Evolutionary conservation across 2,888 invertebrate species (phyloP).

Genomic region (Stratiomys singularior): DNA sequence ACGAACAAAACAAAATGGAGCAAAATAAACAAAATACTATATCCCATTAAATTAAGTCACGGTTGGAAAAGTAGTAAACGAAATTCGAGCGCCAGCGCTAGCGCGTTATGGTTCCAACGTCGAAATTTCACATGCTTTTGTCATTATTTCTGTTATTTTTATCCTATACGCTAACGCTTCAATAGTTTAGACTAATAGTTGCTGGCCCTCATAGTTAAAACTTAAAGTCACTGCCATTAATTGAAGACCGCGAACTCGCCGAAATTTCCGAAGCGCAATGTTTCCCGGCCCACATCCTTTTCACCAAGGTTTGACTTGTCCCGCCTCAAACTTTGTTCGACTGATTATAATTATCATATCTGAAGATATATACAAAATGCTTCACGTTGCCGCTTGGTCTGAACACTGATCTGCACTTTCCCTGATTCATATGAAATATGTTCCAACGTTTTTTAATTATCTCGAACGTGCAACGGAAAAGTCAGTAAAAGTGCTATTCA

Average conservation of each 20-base stretch:
- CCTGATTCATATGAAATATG: neutral
- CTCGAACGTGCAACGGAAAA: neutral
- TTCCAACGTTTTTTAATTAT: neutral
- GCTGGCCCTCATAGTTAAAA: neutral
- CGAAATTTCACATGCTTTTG: too few relatives aligned
- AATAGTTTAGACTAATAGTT: too few relatives aligned
- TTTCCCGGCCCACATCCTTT: neutral
- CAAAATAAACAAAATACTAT: too few relatives aligned
- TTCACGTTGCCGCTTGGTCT: too few relatives aligned
- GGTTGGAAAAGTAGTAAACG: too few relatives aligned
- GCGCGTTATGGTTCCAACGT: too few relatives aligned
- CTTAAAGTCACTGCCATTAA: neutral
- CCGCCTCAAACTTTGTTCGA: neutral
- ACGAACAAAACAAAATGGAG: too few relatives aligned
- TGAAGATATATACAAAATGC: neutral
- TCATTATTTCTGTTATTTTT: too few relatives aligned
- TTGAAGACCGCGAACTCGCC: neutral
- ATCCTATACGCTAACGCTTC: too few relatives aligned
- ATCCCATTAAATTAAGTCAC: too few relatives aligned
- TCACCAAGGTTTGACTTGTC: neutral
- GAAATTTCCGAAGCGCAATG: neutral
- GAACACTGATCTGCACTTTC: too few relatives aligned
- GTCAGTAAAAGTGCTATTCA: neutral
- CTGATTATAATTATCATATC: neutral
- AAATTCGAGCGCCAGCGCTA: too few relatives aligned